Conservation (phyloP, 2,888 invertebrate species). For the Philhelius pedissequus region DNA sequence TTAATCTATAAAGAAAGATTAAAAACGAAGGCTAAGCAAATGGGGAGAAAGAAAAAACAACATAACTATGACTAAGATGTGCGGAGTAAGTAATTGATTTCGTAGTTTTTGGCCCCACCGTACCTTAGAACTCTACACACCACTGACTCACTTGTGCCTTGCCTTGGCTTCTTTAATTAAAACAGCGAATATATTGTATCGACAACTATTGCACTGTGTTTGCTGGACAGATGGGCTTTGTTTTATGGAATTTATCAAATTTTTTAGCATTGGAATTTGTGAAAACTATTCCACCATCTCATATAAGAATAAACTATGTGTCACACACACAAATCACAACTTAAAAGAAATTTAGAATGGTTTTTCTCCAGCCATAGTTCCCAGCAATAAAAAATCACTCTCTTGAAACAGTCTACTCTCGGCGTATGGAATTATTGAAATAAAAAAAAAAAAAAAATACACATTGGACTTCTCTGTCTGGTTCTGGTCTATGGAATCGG, state of each 20-base stretch:
- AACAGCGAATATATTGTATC: conserved; percentile 38
- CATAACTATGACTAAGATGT: conserved; percentile 65
- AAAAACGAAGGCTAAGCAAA: conserved; percentile 47
- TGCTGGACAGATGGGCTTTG: conserved; percentile 49
- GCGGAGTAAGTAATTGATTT: conserved; percentile 62
- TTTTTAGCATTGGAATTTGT: conserved; percentile 45
- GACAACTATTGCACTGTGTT: conserved; percentile 47
- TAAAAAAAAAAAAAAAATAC: conserved; percentile 38
- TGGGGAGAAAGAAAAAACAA: conserved; percentile 22
- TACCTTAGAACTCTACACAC: conserved; percentile 11
- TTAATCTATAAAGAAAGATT: neutral
- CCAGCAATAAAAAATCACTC: conserved; percentile 28
- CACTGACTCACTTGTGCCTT: conserved; percentile 62
- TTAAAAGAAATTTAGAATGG: conserved; percentile 58
- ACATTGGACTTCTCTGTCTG: conserved; percentile 58
- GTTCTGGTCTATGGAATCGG: conserved; percentile 29
- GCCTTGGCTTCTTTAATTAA: conserved; percentile 56
- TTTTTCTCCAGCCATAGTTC: conserved; percentile 59
- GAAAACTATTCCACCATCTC: conserved; percentile 25
- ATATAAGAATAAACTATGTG: conserved; percentile 37
- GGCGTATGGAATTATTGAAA: conserved; percentile 65
- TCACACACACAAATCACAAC: conserved; percentile 59
- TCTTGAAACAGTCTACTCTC: conserved; percentile 26
- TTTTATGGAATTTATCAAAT: conserved; percentile 58
- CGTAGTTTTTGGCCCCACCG: conserved; percentile 39